Percentiles rank a stretch among this genome's conserved stretches.
phyloP scores from a whole-genome alignment of 1,140 invertebrate species.

The Drosophila murphyi region DNA sequence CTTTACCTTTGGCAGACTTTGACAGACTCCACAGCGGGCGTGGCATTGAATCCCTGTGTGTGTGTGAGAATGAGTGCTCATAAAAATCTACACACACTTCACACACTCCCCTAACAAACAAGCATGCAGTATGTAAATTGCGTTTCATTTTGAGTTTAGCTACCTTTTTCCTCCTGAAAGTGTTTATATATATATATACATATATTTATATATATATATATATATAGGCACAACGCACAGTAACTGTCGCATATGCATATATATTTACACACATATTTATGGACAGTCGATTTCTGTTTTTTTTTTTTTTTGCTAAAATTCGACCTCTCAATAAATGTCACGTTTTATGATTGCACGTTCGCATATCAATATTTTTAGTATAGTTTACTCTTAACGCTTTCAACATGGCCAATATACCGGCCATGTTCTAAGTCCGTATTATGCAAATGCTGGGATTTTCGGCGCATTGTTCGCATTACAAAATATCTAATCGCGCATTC shows the following conservation, averaged over 20 bases:
- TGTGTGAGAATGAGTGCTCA: slow-evolving; percentile 51
- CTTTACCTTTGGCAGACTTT: slow-evolving; percentile 51
- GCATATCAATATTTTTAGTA: slow-evolving; percentile 66
- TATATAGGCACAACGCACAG: slow-evolving; percentile 8
- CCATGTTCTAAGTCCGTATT: slow-evolving; percentile 52
- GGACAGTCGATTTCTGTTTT: slow-evolving; percentile 52
- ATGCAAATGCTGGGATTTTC: slow-evolving; percentile 67
- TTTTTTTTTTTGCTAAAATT: slow-evolving; percentile 46
- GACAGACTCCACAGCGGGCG: slow-evolving; percentile 4
- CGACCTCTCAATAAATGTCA: slow-evolving; percentile 73
- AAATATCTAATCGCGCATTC: slow-evolving; percentile 51
- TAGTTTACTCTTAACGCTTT: slow-evolving; percentile 7
- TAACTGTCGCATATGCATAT: slow-evolving; percentile 1
- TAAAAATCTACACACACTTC: slow-evolving; percentile 52
- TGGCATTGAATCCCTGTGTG: background rate
- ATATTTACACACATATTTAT: slow-evolving; percentile 46
- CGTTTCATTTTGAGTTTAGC: slow-evolving; percentile 68
- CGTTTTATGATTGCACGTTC: slow-evolving; percentile 71
- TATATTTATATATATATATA: background rate
- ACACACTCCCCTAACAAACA: slow-evolving; percentile 5
- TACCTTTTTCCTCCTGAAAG: slow-evolving; percentile 50
- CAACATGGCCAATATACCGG: slow-evolving; percentile 1
- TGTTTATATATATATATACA: background rate
- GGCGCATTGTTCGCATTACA: slow-evolving; percentile 50
- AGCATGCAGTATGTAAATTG: slow-evolving; percentile 63